Evolutionary conservation across 1,140 invertebrate genomes (phyloP).

Genomic region (Zeugodacus cucurbitae): DNA sequence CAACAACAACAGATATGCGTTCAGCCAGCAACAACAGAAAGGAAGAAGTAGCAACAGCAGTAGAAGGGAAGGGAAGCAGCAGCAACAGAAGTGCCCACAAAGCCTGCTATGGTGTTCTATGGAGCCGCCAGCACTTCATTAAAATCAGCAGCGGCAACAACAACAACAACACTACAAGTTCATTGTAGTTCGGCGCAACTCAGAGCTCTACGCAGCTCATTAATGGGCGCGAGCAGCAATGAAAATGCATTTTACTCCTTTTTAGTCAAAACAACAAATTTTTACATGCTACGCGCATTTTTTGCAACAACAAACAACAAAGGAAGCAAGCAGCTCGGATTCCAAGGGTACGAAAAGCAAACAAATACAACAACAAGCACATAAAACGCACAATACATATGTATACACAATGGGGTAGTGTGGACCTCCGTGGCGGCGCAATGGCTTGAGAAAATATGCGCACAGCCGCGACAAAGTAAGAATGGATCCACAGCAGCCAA

Average conservation of each 20-base stretch:
- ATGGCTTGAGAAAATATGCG: conserved; percentile 9
- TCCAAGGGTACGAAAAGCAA: not conserved
- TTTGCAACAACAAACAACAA: not conserved
- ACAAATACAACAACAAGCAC: not conserved
- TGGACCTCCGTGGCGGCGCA: not conserved
- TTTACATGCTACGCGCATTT: conserved; percentile 30
- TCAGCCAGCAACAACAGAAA: not conserved
- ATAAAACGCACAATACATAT: not conserved
- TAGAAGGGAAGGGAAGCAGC: not conserved
- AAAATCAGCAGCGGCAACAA: not conserved
- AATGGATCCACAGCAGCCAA: not conserved
- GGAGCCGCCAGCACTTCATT: conserved; percentile 17
- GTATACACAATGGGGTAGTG: not conserved
- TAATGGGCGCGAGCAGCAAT: not conserved
- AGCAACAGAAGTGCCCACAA: not conserved
- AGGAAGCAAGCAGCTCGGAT: not conserved
- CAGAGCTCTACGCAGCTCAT: not conserved
- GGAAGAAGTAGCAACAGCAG: not conserved
- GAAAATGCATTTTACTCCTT: conserved; percentile 35
- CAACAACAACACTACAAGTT: not conserved
- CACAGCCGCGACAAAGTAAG: not conserved
- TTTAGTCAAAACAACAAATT: conserved; percentile 39
- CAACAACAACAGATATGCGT: not conserved
- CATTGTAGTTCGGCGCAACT: too few species aligned
- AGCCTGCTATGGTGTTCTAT: not conserved